Percentiles rank a stretch among this genome's conserved stretches.
Evolutionary conservation across 2,113 vertebrate genomes (phyloP).

Genomic region (Montifringilla adamsi): DNA sequence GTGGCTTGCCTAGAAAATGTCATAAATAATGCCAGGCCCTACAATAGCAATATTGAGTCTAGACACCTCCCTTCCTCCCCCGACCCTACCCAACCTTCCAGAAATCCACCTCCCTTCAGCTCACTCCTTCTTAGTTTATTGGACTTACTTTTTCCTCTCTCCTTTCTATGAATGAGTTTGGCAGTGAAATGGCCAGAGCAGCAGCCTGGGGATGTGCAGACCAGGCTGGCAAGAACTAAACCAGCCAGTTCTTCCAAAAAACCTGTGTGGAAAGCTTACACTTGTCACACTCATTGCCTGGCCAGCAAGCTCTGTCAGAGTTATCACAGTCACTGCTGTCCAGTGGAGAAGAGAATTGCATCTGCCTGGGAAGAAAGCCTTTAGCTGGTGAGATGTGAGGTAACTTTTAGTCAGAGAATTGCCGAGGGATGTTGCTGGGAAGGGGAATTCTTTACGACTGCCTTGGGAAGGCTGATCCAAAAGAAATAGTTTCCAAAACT

Average conservation of each 20-base stretch:
- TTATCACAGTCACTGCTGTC: background rate
- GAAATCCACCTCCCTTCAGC: conserved; percentile 37
- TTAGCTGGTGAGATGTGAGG: conserved; percentile 38
- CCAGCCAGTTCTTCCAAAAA: background rate
- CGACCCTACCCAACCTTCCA: conserved; percentile 39
- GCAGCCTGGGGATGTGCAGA: conserved; percentile 46
- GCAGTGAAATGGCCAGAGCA: conserved; percentile 42
- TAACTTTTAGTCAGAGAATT: conserved; percentile 34
- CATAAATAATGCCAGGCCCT: conserved; percentile 64
- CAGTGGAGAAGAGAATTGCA: background rate
- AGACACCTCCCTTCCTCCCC: conserved; percentile 65
- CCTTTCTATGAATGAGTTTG: conserved; percentile 59
- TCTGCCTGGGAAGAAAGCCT: conserved; percentile 34
- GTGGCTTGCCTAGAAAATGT: conserved; percentile 65
- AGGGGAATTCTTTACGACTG: conserved; percentile 53
- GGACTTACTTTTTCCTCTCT: conserved; percentile 48
- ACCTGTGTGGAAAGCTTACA: background rate
- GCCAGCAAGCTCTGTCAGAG: background rate
- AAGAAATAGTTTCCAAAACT: conserved; percentile 62
- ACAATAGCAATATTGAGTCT: conserved; percentile 68
- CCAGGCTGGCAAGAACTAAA: background rate
- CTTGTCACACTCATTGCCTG: background rate
- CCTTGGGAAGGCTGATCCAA: conserved; percentile 58
- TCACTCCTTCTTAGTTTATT: conserved; percentile 8
- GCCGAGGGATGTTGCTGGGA: conserved; percentile 37